Evolutionary conservation across 2,797 vertebrate species (phyloP).

Genomic region (Gymnothorax reevesii): DNA sequence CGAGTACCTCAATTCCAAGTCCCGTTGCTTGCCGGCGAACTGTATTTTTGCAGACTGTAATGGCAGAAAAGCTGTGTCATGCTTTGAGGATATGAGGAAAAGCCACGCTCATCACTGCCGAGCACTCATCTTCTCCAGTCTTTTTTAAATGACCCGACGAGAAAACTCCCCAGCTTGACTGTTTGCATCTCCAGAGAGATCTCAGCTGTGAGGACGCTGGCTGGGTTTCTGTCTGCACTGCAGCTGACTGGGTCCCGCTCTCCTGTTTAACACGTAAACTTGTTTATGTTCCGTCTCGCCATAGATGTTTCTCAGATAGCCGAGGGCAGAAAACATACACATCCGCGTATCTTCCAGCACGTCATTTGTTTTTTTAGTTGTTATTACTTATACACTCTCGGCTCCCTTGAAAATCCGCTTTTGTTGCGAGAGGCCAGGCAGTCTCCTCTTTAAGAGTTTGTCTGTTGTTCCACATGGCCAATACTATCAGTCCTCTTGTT

Average conservation of each 20-base stretch:
- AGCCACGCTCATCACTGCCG: constrained; percentile 14
- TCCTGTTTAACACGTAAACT: constrained; percentile 51
- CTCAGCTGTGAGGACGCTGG: constrained; percentile 50
- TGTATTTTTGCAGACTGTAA: constrained; percentile 13
- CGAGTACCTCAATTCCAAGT: constrained; percentile 23
- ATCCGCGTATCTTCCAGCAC: constrained; percentile 23
- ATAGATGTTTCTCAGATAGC: constrained; percentile 33
- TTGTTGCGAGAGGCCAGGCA: constrained; percentile 22
- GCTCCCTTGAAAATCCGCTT: constrained; percentile 49
- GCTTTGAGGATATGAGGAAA: neutral
- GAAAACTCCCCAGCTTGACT: neutral
- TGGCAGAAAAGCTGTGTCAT: constrained; percentile 25
- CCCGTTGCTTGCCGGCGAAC: constrained; percentile 28
- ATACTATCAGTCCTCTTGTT: constrained; percentile 35
- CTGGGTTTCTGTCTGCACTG: constrained; percentile 42
- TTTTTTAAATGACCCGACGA: neutral
- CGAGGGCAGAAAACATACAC: constrained; percentile 20
- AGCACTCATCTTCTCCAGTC: constrained; percentile 4
- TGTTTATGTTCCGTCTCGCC: constrained; percentile 44
- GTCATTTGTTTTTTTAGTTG: constrained; percentile 31
- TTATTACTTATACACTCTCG: constrained; percentile 45
- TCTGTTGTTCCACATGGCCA: constrained; percentile 38
- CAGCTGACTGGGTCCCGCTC: constrained; percentile 20
- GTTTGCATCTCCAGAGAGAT: constrained; percentile 59
- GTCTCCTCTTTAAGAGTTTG: constrained; percentile 33